These are phyloP conservation scores for Anas capensis DNA, from an alignment of 2,797 vertebrate species.

Conservation along the genomic window DNA sequence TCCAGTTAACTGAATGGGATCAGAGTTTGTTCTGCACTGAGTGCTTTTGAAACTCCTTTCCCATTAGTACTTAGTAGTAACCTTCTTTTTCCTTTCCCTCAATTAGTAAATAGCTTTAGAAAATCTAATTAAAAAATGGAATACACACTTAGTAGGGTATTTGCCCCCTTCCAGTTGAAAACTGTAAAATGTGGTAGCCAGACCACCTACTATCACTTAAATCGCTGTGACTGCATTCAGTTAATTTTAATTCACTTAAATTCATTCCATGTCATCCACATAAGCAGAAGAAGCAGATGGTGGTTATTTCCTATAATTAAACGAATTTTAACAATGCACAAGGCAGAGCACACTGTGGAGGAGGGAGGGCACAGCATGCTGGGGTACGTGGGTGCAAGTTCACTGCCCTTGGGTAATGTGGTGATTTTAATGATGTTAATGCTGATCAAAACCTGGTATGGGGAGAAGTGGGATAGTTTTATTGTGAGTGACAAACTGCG, in stretches of 20 bases:
- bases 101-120: background rate
- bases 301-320: slow-evolving; percentile 16
- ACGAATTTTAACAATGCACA: background rate
- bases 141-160: background rate
- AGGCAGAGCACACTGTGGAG: background rate
- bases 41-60: background rate
- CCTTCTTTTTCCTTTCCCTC: background rate
- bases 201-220: background rate
- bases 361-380: background rate
- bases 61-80: background rate
- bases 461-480: background rate
- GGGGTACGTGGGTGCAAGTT: background rate
- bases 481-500: background rate
- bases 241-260: slow-evolving; percentile 26
- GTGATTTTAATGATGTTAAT: background rate
- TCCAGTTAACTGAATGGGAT: background rate
- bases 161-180: background rate
- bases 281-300: slow-evolving; percentile 18
- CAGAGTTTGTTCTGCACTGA: background rate
- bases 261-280: background rate
- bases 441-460: background rate
- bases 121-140: background rate
- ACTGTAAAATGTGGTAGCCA: background rate
- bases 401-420: background rate
- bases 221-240: background rate